Evolutionary conservation across 37 sponge, comb jelly and placozoan species (phyloP), one percentile per base, ranked within the genome.

Genomic region (Petrosia ficiformis): DNA sequence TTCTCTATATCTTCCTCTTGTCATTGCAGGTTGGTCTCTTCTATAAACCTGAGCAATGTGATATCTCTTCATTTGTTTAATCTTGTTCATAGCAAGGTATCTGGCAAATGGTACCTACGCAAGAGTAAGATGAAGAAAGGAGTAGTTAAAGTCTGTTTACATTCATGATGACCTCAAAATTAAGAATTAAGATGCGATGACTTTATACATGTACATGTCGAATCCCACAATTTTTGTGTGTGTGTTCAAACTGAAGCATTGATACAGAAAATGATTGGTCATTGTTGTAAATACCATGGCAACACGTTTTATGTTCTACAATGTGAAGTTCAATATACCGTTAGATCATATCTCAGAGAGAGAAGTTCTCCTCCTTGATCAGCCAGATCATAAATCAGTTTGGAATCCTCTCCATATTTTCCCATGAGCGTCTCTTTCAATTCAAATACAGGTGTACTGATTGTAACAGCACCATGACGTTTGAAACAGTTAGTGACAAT

Each of bases 311-410:
- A n/a, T n/a, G n/a, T n/a, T n/a, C n/a, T n/a, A n/a, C n/a, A n/a
- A n/a, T n/a, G n/a, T n/a, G n/a, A n/a, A n/a, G n/a, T n/a, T n/a
- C 21, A 57, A 80, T 83, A 79, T 74, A 98, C 99, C 39, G 99
- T 98, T 38, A 98, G 85, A 59, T 98, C 99, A 70, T 98, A 98
- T 76, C 99, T 59, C 24, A 98, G 83, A 39, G 99, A 87, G 52
- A 92, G 78, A n/a, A 85, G 80, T 68, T 98, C 99, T 26, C 99
- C 99, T 80, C 99, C 99, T 64, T 98, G 99, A 54, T 98, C 99
- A 16, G 91, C 92, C 10, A 98, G 66, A 67, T 98, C 99, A 67
- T 95, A 98, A 65, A 98, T 95, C 69, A 98, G 77, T 71, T 98
- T 98, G 60, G 88, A 87, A 56, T 98, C 99, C 65, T 98, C 99